A percentile compares a stretch with the other conserved stretches of the same genome.
Conservation (phyloP, 2,113 vertebrate genomes). For the Nerophis lumbriciformis region DNA sequence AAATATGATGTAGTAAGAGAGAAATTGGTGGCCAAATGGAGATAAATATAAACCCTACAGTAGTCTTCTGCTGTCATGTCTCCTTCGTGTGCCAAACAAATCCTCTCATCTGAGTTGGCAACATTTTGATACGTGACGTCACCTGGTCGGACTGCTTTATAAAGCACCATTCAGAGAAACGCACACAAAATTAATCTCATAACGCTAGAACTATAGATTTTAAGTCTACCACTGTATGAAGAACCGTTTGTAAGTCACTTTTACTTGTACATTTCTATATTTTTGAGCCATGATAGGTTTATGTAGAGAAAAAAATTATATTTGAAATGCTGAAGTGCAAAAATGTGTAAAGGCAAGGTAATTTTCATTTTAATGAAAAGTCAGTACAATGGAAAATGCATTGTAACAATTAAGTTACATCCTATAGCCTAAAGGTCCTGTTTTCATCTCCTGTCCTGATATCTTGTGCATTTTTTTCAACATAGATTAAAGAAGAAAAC, state of each 20-base stretch:
- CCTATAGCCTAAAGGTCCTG: too few relatives aligned
- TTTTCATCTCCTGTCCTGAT: too few relatives aligned
- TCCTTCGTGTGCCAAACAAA: slow-evolving; percentile 9
- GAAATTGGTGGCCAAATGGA: slow-evolving; percentile 21
- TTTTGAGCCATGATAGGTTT: neutral
- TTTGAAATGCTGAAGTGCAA: too few relatives aligned
- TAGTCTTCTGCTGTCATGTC: slow-evolving; percentile 12
- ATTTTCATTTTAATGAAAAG: too few relatives aligned
- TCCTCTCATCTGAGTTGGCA: slow-evolving; percentile 20
- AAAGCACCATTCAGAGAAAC: slow-evolving; percentile 4
- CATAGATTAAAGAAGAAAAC: too few relatives aligned
- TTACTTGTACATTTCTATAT: neutral
- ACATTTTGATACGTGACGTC: slow-evolving; percentile 9
- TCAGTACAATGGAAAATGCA: too few relatives aligned
- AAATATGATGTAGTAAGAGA: slow-evolving; percentile 10
- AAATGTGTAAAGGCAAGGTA: too few relatives aligned
- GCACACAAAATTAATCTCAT: slow-evolving; percentile 3
- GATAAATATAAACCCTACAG: slow-evolving; percentile 32
- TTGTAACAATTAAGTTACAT: too few relatives aligned
- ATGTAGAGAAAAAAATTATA: too few relatives aligned
- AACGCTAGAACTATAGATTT: neutral
- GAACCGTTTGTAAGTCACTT: neutral
- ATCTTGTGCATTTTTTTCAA: too few relatives aligned
- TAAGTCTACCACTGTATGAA: neutral
- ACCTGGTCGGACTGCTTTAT: slow-evolving; percentile 9